phyloP scores from a whole-genome alignment of 1,140 invertebrate species.

The Pogonus chalceus region DNA sequence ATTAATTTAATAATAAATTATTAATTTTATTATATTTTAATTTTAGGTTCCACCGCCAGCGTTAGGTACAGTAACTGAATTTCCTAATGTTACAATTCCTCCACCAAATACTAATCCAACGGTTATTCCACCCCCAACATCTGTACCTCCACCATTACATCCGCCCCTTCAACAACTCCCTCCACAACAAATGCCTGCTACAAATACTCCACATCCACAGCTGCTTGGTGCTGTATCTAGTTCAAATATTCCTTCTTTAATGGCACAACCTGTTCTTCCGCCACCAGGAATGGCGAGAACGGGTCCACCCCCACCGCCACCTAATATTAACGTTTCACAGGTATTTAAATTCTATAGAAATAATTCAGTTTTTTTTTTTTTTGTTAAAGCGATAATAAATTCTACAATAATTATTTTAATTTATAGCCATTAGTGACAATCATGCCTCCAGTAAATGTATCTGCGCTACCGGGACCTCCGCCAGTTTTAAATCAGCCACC shows the following conservation, averaged over 20 bases:
- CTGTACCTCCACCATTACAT: slow-evolving; percentile 9
- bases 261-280: slow-evolving; percentile 33
- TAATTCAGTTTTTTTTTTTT: too few species aligned
- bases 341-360: too few species aligned
- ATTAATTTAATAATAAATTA: too few species aligned
- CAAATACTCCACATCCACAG: background rate
- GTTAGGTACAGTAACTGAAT: slow-evolving; percentile 13
- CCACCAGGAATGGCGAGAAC: slow-evolving; percentile 38
- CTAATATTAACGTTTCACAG: background rate
- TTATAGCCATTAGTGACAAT: background rate
- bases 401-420: too few species aligned
- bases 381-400: too few species aligned
- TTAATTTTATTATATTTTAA: too few species aligned
- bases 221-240: slow-evolving; percentile 11
- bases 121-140: background rate
- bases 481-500: slow-evolving; percentile 5
- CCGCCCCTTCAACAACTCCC: background rate
- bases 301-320: slow-evolving; percentile 26
- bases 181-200: background rate
- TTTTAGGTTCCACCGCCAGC: slow-evolving; percentile 26
- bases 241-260: slow-evolving; percentile 29
- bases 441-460: slow-evolving; percentile 9
- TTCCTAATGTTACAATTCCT: slow-evolving; percentile 16
- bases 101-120: slow-evolving; percentile 11
- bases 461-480: background rate